A percentile compares a stretch with the other conserved stretches of the same genome.
phyloP scores from a whole-genome alignment of 2,888 invertebrate species.

The Synanthedon vespiformis region DNA sequence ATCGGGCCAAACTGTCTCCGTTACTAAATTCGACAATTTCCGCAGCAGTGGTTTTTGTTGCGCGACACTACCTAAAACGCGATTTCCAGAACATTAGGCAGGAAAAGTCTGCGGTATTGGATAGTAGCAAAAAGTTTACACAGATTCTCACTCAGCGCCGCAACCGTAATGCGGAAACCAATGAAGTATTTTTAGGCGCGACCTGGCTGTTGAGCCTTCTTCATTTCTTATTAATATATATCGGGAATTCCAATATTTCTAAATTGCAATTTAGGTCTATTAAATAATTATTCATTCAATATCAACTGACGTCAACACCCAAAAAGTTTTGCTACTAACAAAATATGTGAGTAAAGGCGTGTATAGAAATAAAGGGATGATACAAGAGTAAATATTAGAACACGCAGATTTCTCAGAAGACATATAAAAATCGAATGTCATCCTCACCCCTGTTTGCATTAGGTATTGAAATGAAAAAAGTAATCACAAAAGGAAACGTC shows the following conservation, averaged over 20 bases:
- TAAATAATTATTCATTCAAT: too few species aligned
- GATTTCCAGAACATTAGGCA: conserved; percentile 21
- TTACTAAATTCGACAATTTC: not conserved
- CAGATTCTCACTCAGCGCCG: not conserved
- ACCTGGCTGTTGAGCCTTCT: too few species aligned
- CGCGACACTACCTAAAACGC: conserved; percentile 12
- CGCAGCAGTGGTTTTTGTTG: conserved; percentile 11
- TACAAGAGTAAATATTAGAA: conserved; percentile 20
- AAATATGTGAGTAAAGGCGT: not conserved
- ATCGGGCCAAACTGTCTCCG: conserved; percentile 6
- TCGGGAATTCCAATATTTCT: too few species aligned
- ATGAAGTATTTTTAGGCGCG: conserved; percentile 1
- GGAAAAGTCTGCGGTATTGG: conserved; percentile 8
- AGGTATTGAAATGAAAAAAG: conserved; percentile 45
- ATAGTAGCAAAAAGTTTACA: conserved; percentile 16
- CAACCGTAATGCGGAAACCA: not conserved
- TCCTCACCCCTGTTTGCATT: conserved; percentile 42
- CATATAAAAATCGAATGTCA: conserved; percentile 20
- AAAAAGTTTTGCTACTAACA: too few species aligned
- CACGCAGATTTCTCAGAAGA: conserved; percentile 16
- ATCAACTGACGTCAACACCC: too few species aligned
- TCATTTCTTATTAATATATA: too few species aligned
- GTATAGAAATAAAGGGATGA: conserved; percentile 7
- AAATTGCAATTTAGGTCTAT: too few species aligned
- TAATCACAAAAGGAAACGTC: conserved; percentile 40